Percentiles rank a stretch among this genome's conserved stretches.
Evolutionary conservation across 2,113 vertebrate species (phyloP).

Genomic region (Martes martes): DNA sequence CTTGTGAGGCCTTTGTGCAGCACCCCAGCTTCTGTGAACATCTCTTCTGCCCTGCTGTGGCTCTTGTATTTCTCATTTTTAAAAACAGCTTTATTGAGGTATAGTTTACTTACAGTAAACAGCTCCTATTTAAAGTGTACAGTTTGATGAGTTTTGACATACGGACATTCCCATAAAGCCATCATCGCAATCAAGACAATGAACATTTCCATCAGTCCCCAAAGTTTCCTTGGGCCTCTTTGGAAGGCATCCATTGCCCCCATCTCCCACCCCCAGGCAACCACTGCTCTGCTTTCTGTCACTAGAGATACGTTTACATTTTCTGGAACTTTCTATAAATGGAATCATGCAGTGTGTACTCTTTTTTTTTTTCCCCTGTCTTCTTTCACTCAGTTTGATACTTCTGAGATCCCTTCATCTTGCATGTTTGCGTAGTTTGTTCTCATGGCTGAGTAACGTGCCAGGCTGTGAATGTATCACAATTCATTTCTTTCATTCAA

Average conservation of each 20-base stretch:
- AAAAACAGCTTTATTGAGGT: background rate
- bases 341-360: background rate
- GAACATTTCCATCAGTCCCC: background rate
- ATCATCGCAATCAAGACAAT: background rate
- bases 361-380: background rate
- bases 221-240: background rate
- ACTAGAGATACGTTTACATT: background rate
- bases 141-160: background rate
- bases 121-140: background rate
- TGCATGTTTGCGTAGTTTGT: background rate
- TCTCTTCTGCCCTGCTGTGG: background rate
- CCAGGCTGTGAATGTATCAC: rapidly evolving
- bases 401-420: background rate
- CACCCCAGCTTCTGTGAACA: too few relatives aligned
- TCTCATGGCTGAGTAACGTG: background rate
- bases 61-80: background rate
- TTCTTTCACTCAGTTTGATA: background rate
- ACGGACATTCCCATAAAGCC: background rate
- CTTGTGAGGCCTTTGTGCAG: background rate
- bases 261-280: background rate
- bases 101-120: background rate
- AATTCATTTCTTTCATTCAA: background rate
- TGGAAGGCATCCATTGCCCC: background rate
- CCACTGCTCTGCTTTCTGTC: background rate
- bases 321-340: background rate